Base-by-base conservation (phyloP, 2,888 invertebrate genomes). In the Eilema caniola region DNA sequence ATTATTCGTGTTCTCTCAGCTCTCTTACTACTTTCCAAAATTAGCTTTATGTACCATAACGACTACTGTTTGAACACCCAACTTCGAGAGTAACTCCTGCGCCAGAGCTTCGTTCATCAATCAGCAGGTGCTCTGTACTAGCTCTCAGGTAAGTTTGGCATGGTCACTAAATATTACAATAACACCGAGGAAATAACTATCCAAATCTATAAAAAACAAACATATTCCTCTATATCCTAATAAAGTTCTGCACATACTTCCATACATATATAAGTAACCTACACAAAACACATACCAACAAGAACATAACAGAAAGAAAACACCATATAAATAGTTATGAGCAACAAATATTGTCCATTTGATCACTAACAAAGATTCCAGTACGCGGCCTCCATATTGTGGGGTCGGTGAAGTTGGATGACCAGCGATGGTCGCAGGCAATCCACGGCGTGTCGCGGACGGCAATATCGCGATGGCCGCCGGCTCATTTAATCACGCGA, bases 401-500 rank as follows among this genome's bases (percentile, higher is more conserved):
- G 69, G 74, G 77, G 70, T 60, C 57, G 25, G 31, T 53, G 60
- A 62, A 31, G 72, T 56, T 12, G 70, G 73, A 73, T 67, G 67
- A 73, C 64, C 37, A n/a, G 61, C 31, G 62, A 62, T 61, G 28
- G 72, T 74, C 77, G 75, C 80, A 71, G 66, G 85, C 85, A 85
- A 87, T 87, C 85, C 88, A 80, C 90, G 86, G 87, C 87, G 87
- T 88, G 88, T 80, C 87, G 86, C 85, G 88, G 16, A 89, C 88
- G 88, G 93, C 94, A 95, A 95, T 94, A 94, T 93, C 89, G 89
- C 91, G 91, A 92, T 93, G 90, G 92, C 93, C 91, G 90, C 86
- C 90, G 90, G 95, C 95, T 95, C 95, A 94, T 95, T 95, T 95
- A 93, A 95, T 95, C 95, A 94, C 95, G 92, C 90, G 92, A 79